Evolutionary conservation across 64 coral and sea anemone species (phyloP), one percentile per base, ranked within the genome.

Genomic region (Acropora yongei): DNA sequence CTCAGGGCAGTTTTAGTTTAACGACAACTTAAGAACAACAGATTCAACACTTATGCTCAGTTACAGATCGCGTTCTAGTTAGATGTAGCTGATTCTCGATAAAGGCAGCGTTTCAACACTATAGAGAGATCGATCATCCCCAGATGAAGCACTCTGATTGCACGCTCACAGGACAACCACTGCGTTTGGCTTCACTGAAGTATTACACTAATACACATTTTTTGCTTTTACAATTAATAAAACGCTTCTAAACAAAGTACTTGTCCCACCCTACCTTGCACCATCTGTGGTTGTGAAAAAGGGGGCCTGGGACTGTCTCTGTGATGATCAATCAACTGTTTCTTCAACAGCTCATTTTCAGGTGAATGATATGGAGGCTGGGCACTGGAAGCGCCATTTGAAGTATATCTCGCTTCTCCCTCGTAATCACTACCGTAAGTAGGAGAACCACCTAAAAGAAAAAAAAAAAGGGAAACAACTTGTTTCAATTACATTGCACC

Each of bases 351-450:
- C 63, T 97, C 92, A 55, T 48, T 94, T 43, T 97, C 95, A 1
- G 88, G 91, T 77, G 71, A 43, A 69, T 82, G 86, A 9, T 83
- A 47, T 8, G 78, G 53, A 18, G 65, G 61, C 41, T 92, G 90
- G 18, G 74, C 50, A 45, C 92, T 84, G 74, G 95, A 49, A 6
- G 66, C 87, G 4, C 92, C 95, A 68, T 97, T 97, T 20, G 92
- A 72, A 30, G 92, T 78, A 9, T 47, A 67, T 49, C 79, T 69
- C 0, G 91, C 40, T 30, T 97, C 95, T 46, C 94, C 95, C 45
- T 97, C 95, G 46, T 94, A 80, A 89, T 97, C 95, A 78, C 95
- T 94, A 5, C 95, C 95, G 65, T 91, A 97, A 73, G 92, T 83
- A 46, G 65, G 61, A 14, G 82, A 71, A 48, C 66, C 82, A 5